Evolutionary conservation across 2,797 vertebrate genomes (phyloP).

Genomic region (Chromis chromis): DNA sequence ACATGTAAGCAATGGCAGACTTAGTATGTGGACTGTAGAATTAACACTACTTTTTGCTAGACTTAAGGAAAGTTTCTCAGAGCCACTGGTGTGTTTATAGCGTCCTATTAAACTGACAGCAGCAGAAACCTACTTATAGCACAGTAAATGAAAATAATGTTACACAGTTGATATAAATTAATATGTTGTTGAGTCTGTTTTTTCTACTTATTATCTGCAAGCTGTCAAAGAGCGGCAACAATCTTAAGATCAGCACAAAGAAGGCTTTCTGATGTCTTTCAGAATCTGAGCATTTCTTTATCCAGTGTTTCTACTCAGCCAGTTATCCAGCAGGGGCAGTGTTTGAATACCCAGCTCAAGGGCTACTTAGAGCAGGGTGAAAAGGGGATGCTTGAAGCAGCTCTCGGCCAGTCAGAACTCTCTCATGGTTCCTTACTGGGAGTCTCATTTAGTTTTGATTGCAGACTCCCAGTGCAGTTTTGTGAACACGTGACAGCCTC

Average conservation of each 20-base stretch:
- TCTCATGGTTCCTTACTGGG: constrained; percentile 61
- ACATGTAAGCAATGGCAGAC: background rate
- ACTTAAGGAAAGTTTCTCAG: background rate
- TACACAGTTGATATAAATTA: background rate
- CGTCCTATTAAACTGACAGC: background rate
- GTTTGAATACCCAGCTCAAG: constrained; percentile 63
- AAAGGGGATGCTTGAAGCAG: constrained; percentile 58
- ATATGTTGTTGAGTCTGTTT: background rate
- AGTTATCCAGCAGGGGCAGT: constrained; percentile 39
- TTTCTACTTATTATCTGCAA: background rate
- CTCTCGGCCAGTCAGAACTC: constrained; percentile 51
- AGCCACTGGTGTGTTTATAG: background rate
- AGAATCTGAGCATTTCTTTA: constrained; percentile 55
- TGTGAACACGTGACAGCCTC: constrained; percentile 65
- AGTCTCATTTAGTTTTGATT: constrained; percentile 76
- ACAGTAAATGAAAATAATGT: background rate
- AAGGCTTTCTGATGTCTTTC: constrained; percentile 43
- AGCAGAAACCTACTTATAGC: background rate
- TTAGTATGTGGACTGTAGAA: background rate
- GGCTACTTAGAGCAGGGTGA: constrained; percentile 49
- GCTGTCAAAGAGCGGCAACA: background rate
- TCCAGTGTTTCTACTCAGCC: constrained; percentile 53
- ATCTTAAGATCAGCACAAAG: constrained; percentile 35
- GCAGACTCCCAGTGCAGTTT: constrained; percentile 64
- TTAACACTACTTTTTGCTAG: background rate